Evolutionary conservation across 2,113 vertebrate genomes (phyloP), one percentile per base, ranked within the genome.

Genomic region (Nanger granti): DNA sequence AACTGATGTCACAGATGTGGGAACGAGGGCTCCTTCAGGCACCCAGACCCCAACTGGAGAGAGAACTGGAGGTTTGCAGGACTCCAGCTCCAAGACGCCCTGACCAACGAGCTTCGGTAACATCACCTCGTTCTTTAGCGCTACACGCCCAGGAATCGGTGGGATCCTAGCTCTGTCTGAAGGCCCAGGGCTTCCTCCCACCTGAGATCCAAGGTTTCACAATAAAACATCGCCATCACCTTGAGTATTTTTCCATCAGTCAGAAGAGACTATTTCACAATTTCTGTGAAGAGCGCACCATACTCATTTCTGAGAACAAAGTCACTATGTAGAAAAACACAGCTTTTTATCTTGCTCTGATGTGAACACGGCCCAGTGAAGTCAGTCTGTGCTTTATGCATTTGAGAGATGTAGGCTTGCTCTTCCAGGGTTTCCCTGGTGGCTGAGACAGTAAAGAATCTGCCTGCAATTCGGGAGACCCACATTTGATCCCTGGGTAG

Each of bases 371-470:
- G 9, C 22, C 22, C 79, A 64, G 12, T 4, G 12, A 6, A 83
- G 34, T 64, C 41, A 10, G 34, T 13, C 49, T 85, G 18, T 34
- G 59, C 57, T 37, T 18, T 7, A n/a, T 3, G 4, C 37, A 7
- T 6, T 1, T 17, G 8, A 17, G n/a, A 55, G 41, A 3, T 0
- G 4, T 0, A 10, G 64, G 12, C 26, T 34, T 12, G 7, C 55
- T 47, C 26, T 54, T 34, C 44, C 1, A 1, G 37, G 69, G 22
- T 26, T 26, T 76, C 73, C 73, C 41, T 44, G 37, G 73, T 41
- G 24, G 37, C 73, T 44, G 37, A 44, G 37, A 79, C 0, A 0
- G 73, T 44, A 44, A 44, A 79, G 73, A 44, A 28, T 44, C 73
- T 44, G 11, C 37, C 37, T 79, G 73, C 73, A 44, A 44, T 28